Evolutionary conservation across 2,888 invertebrate species (phyloP).

Genomic region (Steinernema hermaphroditum): DNA sequence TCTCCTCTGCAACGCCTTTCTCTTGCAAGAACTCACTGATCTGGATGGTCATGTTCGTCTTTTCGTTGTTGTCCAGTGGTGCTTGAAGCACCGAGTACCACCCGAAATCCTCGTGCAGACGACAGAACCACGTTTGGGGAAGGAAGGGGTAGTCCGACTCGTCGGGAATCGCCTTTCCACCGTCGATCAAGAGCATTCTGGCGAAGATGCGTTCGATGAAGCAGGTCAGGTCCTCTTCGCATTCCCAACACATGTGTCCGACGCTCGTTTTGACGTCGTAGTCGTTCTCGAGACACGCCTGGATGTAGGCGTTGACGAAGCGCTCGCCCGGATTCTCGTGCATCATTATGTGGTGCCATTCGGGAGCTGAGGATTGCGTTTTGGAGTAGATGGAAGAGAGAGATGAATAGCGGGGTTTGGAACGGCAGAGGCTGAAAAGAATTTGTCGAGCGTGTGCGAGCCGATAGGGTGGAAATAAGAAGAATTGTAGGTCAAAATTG

Average conservation of each 20-base stretch:
- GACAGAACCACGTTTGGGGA: conserved; percentile 25
- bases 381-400: not conserved
- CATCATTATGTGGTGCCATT: conserved; percentile 7
- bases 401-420: not conserved
- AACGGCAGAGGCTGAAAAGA: conserved; percentile 14
- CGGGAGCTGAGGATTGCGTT: not conserved
- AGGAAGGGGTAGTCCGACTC: conserved; percentile 6
- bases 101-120: conserved; percentile 6
- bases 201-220: conserved; percentile 16
- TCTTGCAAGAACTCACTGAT: not conserved
- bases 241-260: conserved; percentile 4
- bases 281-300: conserved; percentile 18
- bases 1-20: not conserved
- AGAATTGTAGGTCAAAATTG: no score
- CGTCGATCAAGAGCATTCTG: not conserved
- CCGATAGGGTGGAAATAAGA: no score
- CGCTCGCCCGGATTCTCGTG: conserved; percentile 22
- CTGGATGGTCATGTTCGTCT: conserved; percentile 4
- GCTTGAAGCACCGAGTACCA: conserved; percentile 4
- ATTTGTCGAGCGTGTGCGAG: no score
- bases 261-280: conserved; percentile 1
- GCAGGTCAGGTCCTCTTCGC: conserved; percentile 16
- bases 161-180: not conserved
- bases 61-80: not conserved
- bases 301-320: conserved; percentile 19